Evolutionary conservation across 30 jellyfish, hydroid and myxozoan genomes (phyloP), one percentile per base, ranked within the genome.

Genomic region (Sanderia malayensis): DNA sequence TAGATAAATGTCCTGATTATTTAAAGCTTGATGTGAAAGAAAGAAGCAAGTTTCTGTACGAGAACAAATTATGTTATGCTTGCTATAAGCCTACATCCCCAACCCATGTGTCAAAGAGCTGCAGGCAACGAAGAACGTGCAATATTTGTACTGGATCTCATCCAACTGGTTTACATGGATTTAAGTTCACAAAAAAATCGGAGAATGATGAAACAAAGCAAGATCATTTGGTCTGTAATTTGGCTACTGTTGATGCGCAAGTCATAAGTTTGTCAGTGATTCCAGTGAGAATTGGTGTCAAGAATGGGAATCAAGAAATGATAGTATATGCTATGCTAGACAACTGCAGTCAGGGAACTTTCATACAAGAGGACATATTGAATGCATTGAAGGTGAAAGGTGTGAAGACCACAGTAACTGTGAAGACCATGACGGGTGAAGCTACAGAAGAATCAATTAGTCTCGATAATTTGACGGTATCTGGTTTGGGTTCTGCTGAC

Each of bases 331-430:
- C 69, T 57, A 57, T 57, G 69, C 69, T 57, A 13, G 67, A 53
- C 67, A 53, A 53, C 22, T 53, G 67, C 67, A 53, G 67, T 53
- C 67, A 53, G 22, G 67, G 67, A 53, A 53, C 67, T 53, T 53
- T 53, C 67, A 53, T 53, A 19, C 67, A 53, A 24, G 67, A 53
- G 67, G 67, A 53, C 22, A 53, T 53, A 24, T 53, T 53, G 22
- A 29, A 53, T 53, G 67, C 67, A 53, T 53, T 53, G 67, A 53
- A 53, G 67, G 67, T 53, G 67, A 53, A 53, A 53, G 67, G 67
- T 29, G 67, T 53, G 67, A 53, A 53, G 67, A 53, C 67, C 67
- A 53, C 67, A 9, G 67, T 53, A 4, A 53, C 67, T 19, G 67
- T 53, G 22, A 53, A 53, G 9, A 53, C 67, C 67, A 4, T 53